These are phyloP conservation scores for Aleiodes sp. DNA, from an alignment of 1,140 invertebrate genomes.

Conservation along the genomic window DNA sequence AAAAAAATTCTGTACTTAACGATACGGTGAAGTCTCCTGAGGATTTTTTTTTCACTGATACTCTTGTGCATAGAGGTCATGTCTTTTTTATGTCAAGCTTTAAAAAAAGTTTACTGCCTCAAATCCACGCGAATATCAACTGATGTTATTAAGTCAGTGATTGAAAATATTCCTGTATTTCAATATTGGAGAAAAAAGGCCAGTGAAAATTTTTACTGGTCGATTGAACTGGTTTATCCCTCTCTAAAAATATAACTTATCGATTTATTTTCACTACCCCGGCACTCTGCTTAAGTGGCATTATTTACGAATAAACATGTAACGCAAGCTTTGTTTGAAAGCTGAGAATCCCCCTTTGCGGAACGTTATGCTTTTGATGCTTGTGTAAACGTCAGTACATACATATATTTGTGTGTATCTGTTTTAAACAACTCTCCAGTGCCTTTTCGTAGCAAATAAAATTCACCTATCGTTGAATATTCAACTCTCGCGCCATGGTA, in stretches of 20 bases:
- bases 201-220: not conserved
- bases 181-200: too few species aligned
- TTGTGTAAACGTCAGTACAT: too few species aligned
- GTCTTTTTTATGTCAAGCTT: too few species aligned
- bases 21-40: too few species aligned
- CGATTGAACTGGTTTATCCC: not conserved
- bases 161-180: too few species aligned
- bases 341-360: not conserved
- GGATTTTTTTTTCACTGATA: too few species aligned
- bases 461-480: not conserved
- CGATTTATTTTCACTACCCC: not conserved
- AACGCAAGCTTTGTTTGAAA: constrained; percentile 5
- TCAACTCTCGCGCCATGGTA: too few species aligned
- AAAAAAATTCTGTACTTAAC: too few species aligned
- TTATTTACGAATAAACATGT: not conserved
- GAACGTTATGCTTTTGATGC: not conserved
- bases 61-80: too few species aligned
- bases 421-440: not conserved
- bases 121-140: too few species aligned
- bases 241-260: not conserved
- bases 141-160: too few species aligned
- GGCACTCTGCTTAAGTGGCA: not conserved
- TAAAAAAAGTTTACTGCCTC: too few species aligned
- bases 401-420: not conserved
- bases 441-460: not conserved